Base-by-base conservation (phyloP, 2,888 invertebrate species). In the Dromius quadrimaculatus region DNA sequence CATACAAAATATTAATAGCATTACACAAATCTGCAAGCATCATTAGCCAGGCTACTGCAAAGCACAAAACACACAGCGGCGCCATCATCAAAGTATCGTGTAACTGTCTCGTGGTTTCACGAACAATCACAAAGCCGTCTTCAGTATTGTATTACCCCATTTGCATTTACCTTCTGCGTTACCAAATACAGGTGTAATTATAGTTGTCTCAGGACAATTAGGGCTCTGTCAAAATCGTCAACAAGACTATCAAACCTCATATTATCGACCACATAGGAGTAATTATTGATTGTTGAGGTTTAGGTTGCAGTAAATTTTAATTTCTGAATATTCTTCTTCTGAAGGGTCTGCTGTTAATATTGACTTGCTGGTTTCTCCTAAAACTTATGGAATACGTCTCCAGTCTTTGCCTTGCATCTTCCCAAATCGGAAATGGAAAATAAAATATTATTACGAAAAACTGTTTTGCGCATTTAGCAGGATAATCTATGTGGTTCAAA, bases 301-400 rank as follows among this genome's bases (percentile, higher is more conserved):
- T n/a, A n/a, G n/a, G n/a, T n/a, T n/a, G n/a, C n/a, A n/a, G n/a
- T n/a, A n/a, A n/a, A n/a, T n/a, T n/a, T n/a, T n/a, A n/a, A n/a
- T n/a, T n/a, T n/a, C n/a, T n/a, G n/a, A n/a, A n/a, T n/a, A n/a
- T n/a, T n/a, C n/a, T n/a, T n/a, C n/a, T n/a, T n/a, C n/a, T n/a
- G n/a, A n/a, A n/a, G n/a, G n/a, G n/a, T n/a, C n/a, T n/a, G n/a
- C n/a, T n/a, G n/a, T n/a, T n/a, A 62, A 62, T 62, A 62, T 62
- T 62, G 62, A 41, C 41, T 41, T 41, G 62, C 11, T 23, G 62
- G 47, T 64, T 64, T 64, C 50, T 47, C 47, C 47, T 47, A 64
- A 63, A 64, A 64, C 64, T 62, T 62, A 62, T 62, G 62, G n/a
- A n/a, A n/a, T n/a, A n/a, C n/a, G n/a, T n/a, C n/a, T n/a, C n/a